These are phyloP conservation scores for Carposina sasakii DNA, from an alignment of 1,140 invertebrate species.

Conservation along the genomic window DNA sequence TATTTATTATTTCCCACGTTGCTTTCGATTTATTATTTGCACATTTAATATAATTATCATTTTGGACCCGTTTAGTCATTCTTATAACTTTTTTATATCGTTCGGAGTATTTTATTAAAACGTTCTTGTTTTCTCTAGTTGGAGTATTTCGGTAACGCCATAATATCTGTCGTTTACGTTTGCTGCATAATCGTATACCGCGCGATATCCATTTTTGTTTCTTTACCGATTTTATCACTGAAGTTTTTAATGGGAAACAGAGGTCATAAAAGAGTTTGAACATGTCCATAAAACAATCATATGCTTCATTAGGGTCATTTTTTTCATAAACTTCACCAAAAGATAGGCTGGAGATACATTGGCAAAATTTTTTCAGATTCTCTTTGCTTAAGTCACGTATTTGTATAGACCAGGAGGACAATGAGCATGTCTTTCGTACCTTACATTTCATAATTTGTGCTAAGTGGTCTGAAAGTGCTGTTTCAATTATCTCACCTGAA, in stretches of 20 bases:
- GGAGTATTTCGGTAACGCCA: background rate
- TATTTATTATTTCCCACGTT: too few species aligned
- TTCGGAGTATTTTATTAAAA: too few species aligned
- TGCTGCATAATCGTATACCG: slow-evolving; percentile 1
- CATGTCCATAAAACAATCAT: background rate
- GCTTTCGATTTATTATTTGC: too few species aligned
- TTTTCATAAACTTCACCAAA: slow-evolving; percentile 5
- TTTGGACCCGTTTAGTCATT: too few species aligned
- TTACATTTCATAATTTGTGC: slow-evolving; percentile 6
- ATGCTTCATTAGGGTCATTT: slow-evolving; percentile 6
- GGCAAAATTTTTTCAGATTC: slow-evolving; percentile 4
- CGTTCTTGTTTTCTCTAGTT: background rate
- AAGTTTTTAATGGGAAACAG: slow-evolving; percentile 1
- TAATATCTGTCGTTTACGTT: background rate
- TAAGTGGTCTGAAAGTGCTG: slow-evolving; percentile 4
- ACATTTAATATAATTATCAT: too few species aligned
- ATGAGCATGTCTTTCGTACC: background rate
- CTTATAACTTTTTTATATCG: too few species aligned
- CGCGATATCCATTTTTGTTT: slow-evolving; percentile 4
- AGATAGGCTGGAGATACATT: background rate
- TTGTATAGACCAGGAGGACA: slow-evolving; percentile 1
- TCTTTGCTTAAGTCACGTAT: slow-evolving; percentile 2
- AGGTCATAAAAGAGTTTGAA: slow-evolving; percentile 9
- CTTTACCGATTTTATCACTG: background rate
- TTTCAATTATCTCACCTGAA: slow-evolving; percentile 1